phyloP scores from a whole-genome alignment of 2,113 vertebrate genomes.

The Chlorodrepanis virens region DNA sequence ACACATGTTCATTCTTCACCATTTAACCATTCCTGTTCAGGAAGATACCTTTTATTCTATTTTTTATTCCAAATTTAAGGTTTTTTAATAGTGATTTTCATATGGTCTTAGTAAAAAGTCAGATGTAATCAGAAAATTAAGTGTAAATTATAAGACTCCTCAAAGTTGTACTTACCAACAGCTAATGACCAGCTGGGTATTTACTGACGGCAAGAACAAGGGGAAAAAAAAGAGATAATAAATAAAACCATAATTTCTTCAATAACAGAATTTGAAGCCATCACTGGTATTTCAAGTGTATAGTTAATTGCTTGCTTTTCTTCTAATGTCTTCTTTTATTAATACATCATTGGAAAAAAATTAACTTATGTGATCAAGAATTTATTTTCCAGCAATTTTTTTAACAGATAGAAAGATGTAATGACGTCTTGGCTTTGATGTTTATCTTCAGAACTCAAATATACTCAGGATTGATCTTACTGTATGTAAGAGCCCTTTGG shows the following conservation, averaged over 20 bases:
- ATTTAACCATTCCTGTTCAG: not conserved
- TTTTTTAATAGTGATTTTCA: not conserved
- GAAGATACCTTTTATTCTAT: not conserved
- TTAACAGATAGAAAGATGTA: not conserved
- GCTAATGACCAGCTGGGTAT: not conserved
- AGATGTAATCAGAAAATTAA: not conserved
- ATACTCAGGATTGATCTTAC: not conserved
- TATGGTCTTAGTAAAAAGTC: not conserved
- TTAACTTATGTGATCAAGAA: not conserved
- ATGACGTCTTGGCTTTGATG: not conserved
- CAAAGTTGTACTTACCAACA: not conserved
- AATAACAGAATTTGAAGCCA: not conserved
- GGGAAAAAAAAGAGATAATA: not conserved
- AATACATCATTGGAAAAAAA: not conserved
- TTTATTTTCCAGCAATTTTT: not conserved
- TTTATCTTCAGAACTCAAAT: not conserved
- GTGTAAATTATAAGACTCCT: not conserved
- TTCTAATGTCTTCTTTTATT: not conserved
- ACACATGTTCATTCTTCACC: not conserved
- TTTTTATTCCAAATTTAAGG: not conserved
- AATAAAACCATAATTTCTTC: not conserved
- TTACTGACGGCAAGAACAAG: not conserved
- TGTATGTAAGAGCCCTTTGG: not conserved
- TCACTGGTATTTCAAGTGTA: not conserved
- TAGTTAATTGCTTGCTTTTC: not conserved